Conservation (phyloP, 2,888 invertebrate genomes). For the Acrobasis repandana region DNA sequence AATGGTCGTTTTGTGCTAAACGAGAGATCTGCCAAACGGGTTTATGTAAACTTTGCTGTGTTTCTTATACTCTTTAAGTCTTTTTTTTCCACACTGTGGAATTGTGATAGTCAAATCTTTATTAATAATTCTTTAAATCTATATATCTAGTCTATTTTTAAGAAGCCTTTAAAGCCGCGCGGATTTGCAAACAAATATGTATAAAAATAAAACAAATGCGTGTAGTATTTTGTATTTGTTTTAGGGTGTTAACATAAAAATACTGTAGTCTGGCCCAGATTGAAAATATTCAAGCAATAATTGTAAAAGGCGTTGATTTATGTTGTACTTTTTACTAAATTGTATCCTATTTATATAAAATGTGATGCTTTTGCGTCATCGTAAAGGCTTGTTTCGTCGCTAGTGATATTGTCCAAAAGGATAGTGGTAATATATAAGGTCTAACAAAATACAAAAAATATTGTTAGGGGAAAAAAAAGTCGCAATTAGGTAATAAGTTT, state of each 20-base stretch:
- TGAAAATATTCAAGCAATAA: conserved; percentile 10
- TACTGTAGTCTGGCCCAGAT: not conserved
- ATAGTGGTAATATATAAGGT: not conserved
- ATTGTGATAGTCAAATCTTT: conserved; percentile 13
- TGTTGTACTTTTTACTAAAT: conserved; percentile 4
- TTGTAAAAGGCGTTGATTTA: not conserved
- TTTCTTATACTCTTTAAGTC: conserved; percentile 14
- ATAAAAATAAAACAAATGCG: not conserved
- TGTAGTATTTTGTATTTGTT: not conserved
- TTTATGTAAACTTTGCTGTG: conserved; percentile 8
- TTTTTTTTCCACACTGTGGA: conserved; percentile 3
- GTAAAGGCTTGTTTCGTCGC: not conserved
- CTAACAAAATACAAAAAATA: not conserved
- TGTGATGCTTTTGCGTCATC: conserved; percentile 1
- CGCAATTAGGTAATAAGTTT: too few species aligned
- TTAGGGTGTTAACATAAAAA: not conserved
- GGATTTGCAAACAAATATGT: not conserved
- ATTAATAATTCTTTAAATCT: conserved; percentile 5
- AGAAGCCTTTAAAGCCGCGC: conserved; percentile 1
- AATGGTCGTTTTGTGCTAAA: not conserved
- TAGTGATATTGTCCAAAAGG: not conserved
- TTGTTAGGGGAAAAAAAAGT: too few species aligned
- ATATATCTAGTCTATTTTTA: conserved; percentile 14
- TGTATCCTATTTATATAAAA: not conserved
- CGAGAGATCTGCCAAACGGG: conserved; percentile 17